A percentile compares a stretch with the other conserved stretches of the same genome.
phyloP scores from a whole-genome alignment of 2,797 vertebrate genomes.

The Parauchenoglanis punctatus region DNA sequence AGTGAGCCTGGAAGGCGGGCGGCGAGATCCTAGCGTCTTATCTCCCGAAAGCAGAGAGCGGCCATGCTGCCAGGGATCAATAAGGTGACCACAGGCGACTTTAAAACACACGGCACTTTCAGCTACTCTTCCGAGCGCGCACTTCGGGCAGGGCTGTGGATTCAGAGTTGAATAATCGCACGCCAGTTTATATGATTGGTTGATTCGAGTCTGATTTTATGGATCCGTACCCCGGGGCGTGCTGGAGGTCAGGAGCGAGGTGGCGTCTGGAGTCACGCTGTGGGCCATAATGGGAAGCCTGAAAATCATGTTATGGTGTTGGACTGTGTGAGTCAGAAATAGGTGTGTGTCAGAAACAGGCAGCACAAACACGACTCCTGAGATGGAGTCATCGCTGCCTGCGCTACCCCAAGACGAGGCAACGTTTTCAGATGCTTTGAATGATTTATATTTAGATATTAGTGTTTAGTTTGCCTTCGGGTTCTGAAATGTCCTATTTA shows the following conservation, averaged over 20 bases:
- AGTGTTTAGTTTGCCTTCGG: conserved; percentile 49
- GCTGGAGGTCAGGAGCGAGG: conserved; percentile 42
- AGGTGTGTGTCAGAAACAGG: conserved; percentile 11
- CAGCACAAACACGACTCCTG: conserved; percentile 13
- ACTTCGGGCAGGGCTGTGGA: conserved; percentile 28
- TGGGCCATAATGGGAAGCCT: conserved; percentile 40
- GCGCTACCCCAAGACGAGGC: background rate
- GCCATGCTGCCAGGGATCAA: conserved; percentile 75
- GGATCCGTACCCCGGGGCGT: conserved; percentile 26
- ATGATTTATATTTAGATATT: conserved; percentile 19
- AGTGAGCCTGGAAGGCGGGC: conserved; percentile 53
- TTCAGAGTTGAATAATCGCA: conserved; percentile 52
- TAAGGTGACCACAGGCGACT: conserved; percentile 68
- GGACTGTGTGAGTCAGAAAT: conserved; percentile 27
- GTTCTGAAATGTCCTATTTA: conserved; percentile 48
- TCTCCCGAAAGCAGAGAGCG: conserved; percentile 77
- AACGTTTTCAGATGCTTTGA: background rate
- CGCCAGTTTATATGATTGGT: conserved; percentile 30
- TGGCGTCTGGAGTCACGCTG: conserved; percentile 39
- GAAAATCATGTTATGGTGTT: conserved; percentile 25
- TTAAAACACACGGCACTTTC: conserved; percentile 45
- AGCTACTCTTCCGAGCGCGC: conserved; percentile 19
- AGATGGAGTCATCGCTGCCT: conserved; percentile 13
- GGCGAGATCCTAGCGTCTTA: conserved; percentile 71
- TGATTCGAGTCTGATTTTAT: conserved; percentile 40